phyloP scores from a whole-genome alignment of 2,797 vertebrate species.

The Pantherophis alleghaniensis region DNA sequence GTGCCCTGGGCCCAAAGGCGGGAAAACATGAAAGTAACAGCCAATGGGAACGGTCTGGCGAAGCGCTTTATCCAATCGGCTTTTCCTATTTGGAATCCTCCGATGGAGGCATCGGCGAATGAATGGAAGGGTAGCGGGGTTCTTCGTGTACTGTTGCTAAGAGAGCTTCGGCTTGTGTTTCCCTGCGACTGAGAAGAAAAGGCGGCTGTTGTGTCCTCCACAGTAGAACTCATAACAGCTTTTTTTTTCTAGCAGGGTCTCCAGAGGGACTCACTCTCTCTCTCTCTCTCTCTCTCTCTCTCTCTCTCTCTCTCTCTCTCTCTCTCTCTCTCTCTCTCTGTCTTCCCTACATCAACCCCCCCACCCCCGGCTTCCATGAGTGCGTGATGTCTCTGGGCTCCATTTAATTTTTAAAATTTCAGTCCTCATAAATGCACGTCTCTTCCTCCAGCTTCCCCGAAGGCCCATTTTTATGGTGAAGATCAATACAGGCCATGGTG shows the following conservation, averaged over 20 bases:
- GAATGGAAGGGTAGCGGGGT: background rate
- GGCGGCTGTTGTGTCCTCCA: background rate
- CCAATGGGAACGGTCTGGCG: rapidly evolving
- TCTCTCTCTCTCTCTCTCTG: background rate
- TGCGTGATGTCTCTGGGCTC: background rate
- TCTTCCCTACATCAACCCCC: background rate
- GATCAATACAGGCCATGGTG: conserved; percentile 63
- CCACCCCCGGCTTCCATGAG: background rate
- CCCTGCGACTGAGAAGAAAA: background rate
- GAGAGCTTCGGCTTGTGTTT: background rate
- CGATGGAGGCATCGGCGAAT: rapidly evolving
- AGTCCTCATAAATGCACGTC: background rate
- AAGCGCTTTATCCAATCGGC: rapidly evolving
- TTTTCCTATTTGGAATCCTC: rapidly evolving
- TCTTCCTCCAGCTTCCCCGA: background rate
- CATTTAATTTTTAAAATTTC: background rate
- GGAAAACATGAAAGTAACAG: rapidly evolving
- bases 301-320: background rate
- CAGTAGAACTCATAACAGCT: background rate
- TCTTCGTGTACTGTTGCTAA: conserved; percentile 17
- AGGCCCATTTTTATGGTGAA: background rate
- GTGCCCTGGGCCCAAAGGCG: background rate
- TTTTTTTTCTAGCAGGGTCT: background rate
- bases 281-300: too few relatives aligned
- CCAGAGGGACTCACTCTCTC: background rate